phyloP scores from a whole-genome alignment of 2,797 vertebrate genomes.

The Acipenser ruthenus region DNA sequence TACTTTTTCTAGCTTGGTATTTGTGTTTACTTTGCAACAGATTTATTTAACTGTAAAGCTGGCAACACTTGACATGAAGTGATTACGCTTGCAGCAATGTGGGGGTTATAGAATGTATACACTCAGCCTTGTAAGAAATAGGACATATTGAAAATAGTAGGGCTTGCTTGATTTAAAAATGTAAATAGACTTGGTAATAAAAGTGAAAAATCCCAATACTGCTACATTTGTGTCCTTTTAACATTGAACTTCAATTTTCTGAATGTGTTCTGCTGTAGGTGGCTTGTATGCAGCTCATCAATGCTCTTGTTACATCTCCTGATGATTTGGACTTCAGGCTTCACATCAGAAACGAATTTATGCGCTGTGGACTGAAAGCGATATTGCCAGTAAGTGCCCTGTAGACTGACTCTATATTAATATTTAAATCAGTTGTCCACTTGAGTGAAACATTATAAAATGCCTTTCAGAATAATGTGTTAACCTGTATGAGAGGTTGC shows the following conservation, averaged over 20 bases:
- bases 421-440: conserved; percentile 69
- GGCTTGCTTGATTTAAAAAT: no score
- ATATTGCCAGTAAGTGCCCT: conserved; percentile 80
- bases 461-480: conserved; percentile 52
- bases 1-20: no score
- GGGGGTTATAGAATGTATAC: no score
- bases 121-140: no score
- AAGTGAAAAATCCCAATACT: no score
- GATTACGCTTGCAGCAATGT: no score
- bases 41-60: no score
- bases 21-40: no score
- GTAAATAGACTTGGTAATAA: no score
- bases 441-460: conserved; percentile 55
- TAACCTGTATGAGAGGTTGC: conserved; percentile 43
- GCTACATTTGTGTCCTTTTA: conserved; percentile 24
- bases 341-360: conserved; percentile 98
- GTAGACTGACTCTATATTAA: conserved; percentile 47
- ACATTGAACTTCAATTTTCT: conserved; percentile 25
- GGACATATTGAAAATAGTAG: no score
- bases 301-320: conserved; percentile 93
- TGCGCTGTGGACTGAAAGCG: conserved; percentile 91
- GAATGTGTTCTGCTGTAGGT: conserved; percentile 62
- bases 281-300: conserved; percentile 98
- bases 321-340: conserved; percentile 97
- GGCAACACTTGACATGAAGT: no score